Evolutionary conservation across 2,113 vertebrate species (phyloP), one percentile per base, ranked within the genome.

Genomic region (Buteo buteo): DNA sequence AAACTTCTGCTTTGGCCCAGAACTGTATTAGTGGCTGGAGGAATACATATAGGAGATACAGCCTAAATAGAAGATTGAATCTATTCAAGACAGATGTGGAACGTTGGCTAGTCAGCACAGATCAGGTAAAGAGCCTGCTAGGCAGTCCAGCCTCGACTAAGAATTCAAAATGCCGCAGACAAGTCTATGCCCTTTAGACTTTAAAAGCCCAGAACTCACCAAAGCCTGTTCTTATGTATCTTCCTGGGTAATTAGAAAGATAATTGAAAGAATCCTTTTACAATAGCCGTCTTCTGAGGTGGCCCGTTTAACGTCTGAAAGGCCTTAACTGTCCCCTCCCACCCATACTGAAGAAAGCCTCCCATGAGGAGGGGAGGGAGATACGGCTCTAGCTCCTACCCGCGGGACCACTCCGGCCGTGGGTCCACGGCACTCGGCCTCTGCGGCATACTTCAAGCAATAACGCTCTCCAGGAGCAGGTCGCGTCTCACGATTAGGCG

Each of bases 1-100:
- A 54, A 78, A 32, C 12, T n/a, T 66, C 16, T 49, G 38, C 32
- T 84, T 28, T 7, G 36, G 54, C 21, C 21, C 19, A 10, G n/a
- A 29, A 80, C 0, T 10, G 17, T 7, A 36, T 24, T 40, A 52
- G 36, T 8, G 9, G 9, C 42, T 47, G 10, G 19, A 52, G 58
- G 12, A 54, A 52, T 8, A 42, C 3, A 7, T 3, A 20, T 1
- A 40, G 20, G 31, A 44, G 26, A 18, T 10, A 36, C 0, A 47
- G 19, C 16, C n/a, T 58, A 61, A 92, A 15, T 13, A 32, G 52
- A 44, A 54, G 34, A 26, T 1, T 40, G 19, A 18, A 40, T 34
- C 22, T 47, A 1, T 28, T 58, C 7, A 13, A 40, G 28, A 20
- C 29, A 54, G 59, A 8, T 8, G 6, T 20, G 6, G 28, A 38